Evolutionary conservation across 1,140 invertebrate species (phyloP).

Genomic region (Hypothenemus hampei): DNA sequence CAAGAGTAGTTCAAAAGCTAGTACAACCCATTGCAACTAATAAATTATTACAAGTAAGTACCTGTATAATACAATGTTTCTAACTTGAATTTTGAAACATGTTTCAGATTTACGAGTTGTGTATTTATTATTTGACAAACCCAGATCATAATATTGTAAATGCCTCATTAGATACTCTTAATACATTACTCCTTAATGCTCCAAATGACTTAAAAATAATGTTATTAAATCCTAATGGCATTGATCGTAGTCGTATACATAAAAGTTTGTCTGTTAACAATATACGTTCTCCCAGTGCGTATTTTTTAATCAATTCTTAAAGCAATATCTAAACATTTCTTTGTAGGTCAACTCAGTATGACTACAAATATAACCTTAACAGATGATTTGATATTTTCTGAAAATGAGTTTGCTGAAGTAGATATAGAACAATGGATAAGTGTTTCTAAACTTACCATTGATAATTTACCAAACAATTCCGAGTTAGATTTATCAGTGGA

Average conservation of each 20-base stretch:
- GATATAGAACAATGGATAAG: conserved; percentile 44
- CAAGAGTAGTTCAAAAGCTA: conserved; percentile 23
- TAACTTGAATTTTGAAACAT: background rate
- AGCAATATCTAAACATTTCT: too few species aligned
- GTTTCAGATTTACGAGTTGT: conserved; percentile 74
- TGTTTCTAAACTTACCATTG: conserved; percentile 40
- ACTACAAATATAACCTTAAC: conserved; percentile 41
- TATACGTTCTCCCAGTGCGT: conserved; percentile 52
- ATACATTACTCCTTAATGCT: conserved; percentile 64
- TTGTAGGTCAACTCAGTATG: conserved; percentile 42
- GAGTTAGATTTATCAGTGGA: too few species aligned
- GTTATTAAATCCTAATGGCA: conserved; percentile 55
- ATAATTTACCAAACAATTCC: too few species aligned
- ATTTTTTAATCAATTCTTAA: background rate
- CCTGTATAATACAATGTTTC: too few species aligned
- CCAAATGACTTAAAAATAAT: conserved; percentile 55
- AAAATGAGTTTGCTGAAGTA: conserved; percentile 36
- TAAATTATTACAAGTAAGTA: conserved; percentile 35
- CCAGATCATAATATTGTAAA: conserved; percentile 82
- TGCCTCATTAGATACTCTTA: conserved; percentile 73
- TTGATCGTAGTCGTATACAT: conserved; percentile 49
- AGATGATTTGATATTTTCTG: conserved; percentile 39
- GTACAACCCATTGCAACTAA: conserved; percentile 26
- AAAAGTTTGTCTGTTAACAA: conserved; percentile 41
- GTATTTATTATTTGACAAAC: conserved; percentile 63